Conservation (phyloP, 2,888 invertebrate species). For the Stenolophus ochropezus region DNA sequence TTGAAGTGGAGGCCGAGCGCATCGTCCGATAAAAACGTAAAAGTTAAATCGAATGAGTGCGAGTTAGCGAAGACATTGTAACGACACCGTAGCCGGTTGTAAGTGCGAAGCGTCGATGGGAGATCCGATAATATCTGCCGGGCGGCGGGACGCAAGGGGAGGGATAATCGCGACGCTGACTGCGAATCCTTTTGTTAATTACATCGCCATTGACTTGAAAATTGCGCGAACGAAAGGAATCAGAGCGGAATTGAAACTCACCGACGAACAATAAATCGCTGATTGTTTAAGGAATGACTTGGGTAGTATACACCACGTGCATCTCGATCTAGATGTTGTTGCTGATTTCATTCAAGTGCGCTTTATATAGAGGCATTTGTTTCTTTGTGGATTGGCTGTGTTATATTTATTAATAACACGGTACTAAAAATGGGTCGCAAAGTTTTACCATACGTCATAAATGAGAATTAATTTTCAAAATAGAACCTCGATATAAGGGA, state of each 20-base stretch:
- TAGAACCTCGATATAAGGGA: too few species aligned
- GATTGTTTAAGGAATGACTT: conserved; percentile 54
- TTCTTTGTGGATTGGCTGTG: too few species aligned
- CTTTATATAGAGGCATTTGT: too few species aligned
- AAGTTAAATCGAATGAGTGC: conserved; percentile 54
- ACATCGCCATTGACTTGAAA: conserved; percentile 60
- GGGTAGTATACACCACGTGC: conserved; percentile 2
- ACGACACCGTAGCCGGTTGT: conserved; percentile 20
- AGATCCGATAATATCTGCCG: conserved; percentile 44
- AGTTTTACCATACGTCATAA: too few species aligned
- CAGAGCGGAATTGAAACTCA: conserved; percentile 58
- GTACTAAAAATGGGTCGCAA: too few species aligned
- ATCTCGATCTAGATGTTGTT: too few species aligned
- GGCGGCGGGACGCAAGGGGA: not conserved
- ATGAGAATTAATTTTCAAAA: too few species aligned
- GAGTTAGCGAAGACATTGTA: conserved; percentile 49
- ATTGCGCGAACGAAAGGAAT: conserved; percentile 57
- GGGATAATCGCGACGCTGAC: conserved; percentile 36
- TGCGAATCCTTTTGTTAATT: conserved; percentile 59
- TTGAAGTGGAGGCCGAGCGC: not conserved
- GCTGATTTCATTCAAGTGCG: too few species aligned
- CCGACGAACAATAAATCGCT: conserved; percentile 57
- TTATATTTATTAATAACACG: too few species aligned
- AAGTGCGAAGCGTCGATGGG: conserved; percentile 28
- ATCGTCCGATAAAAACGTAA: conserved; percentile 52